Base-by-base conservation (phyloP, 2,113 vertebrate species). In the Triplophysa dalaica region DNA sequence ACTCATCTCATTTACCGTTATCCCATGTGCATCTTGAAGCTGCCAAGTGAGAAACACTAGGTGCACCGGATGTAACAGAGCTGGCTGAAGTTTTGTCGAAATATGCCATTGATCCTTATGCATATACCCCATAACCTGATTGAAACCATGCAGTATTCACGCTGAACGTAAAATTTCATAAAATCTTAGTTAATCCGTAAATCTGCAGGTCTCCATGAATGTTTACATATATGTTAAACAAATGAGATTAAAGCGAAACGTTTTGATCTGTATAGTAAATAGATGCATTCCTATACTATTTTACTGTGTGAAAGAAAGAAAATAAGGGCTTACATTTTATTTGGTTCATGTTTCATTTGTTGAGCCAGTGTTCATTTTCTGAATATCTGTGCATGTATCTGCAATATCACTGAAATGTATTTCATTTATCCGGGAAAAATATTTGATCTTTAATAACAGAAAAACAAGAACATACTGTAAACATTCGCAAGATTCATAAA, bases 191-290 rank as follows among this genome's bases (percentile, higher is more conserved):
- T 87, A 87, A 89, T 89, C 85, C 64, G 21, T 14, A 16, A 81
- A 82, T 79, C 79, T 61, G 50, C 1, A 19, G 81, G 85, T 88
- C 85, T 89, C 81, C 87, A 82, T 70, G 73, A 76, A 43, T 75
- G 21, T 70, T 70, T 79, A 80, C 66, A 62, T 84, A 38, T 29
- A 45, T 19, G 1, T 69, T 61, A 77, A 77, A 58, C 8, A 54
- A 70, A 63, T 29, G 70, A 72, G 62, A 48, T 64, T 38, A 38
- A 62, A 81, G 60, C 13, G 12, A 21, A 41, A 21, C 68, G 76
- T 52, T 61, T 29, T 65, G 16, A 38, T 41, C 12, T n/a, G 45
- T 33, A 52, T 38, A 38, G 33, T 38, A 5, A 16, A 26, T 19
- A 41, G 48, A 14, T 21, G 17, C 10, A 75, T 50, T 64, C 41